Evolutionary conservation across 2,113 vertebrate species (phyloP).

Genomic region (Apaloderma vittatum): DNA sequence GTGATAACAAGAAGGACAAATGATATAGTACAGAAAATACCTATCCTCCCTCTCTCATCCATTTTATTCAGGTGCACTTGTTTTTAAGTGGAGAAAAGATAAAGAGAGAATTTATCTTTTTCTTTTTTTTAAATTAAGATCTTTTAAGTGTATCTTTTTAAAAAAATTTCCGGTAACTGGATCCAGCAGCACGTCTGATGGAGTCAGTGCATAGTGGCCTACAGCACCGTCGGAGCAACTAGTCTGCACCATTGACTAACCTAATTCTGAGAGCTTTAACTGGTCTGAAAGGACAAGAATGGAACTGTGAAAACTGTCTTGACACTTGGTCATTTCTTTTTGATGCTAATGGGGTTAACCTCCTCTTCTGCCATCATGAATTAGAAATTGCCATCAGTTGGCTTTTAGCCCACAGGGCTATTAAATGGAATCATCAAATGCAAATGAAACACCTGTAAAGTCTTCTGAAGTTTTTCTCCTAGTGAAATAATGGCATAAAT

Average conservation of each 20-base stretch:
- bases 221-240: neutral
- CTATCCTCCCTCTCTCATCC: neutral
- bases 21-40: slow-evolving; percentile 4
- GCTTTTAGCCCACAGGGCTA: slow-evolving; percentile 13
- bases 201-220: neutral
- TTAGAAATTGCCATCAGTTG: slow-evolving; percentile 23
- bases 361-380: slow-evolving; percentile 27
- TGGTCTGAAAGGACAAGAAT: slow-evolving; percentile 7
- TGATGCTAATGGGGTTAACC: slow-evolving; percentile 56
- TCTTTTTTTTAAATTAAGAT: neutral
- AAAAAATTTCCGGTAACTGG: neutral
- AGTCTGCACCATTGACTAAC: slow-evolving; percentile 51
- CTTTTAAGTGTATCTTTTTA: neutral
- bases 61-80: neutral
- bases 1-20: neutral
- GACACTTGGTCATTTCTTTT: slow-evolving; percentile 58
- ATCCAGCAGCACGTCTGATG: neutral
- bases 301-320: slow-evolving; percentile 59
- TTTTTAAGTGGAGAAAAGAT: neutral
- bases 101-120: neutral
- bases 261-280: slow-evolving; percentile 29
- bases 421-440: slow-evolving; percentile 32
- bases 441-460: neutral
- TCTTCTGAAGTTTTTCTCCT: neutral
- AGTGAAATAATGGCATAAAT: neutral